Evolutionary conservation across 2,797 vertebrate species (phyloP), one percentile per base, ranked within the genome.

Genomic region (Anolis apletophallus): DNA sequence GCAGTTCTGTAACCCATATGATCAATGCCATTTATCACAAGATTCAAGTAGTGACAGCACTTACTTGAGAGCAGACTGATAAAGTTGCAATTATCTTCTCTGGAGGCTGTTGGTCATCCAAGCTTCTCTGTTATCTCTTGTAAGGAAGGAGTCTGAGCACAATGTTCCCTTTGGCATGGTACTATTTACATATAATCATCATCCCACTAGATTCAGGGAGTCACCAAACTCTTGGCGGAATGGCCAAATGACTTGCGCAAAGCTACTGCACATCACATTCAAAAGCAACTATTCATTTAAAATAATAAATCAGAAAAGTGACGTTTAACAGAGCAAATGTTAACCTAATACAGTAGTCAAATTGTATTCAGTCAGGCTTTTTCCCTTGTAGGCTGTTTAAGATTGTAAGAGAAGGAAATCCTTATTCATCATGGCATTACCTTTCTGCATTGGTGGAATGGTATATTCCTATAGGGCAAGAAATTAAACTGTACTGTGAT

Each of bases 21-120:
- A 94, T 94, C 94, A 88, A 92, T 88, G 91, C 75, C 88, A 93
- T 94, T 95, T 90, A 93, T 96, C 93, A 91, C 10, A 0, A 92
- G 90, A 86, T 89, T 85, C 88, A 93, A 89, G 87, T 85, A 80
- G 86, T 92, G 91, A 90, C 86, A 94, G 87, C 80, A 83, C 73
- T 86, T 90, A 87, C 85, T 92, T 89, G 85, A 89, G 91, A 94
- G 87, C 84, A 93, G 85, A 57, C 36, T 84, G 89, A 93, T 92
- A 92, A 89, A 92, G 84, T 87, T 82, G 84, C 71, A 94, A 91
- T 91, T 93, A 86, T 88, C 91, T 88, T 84, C 29, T 87, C 91
- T 90, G 74, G 80, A 69, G 85, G 84, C 80, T 77, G 34, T 79
- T 93, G 89, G 78, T 69, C 83, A 91, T 88, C 46, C 67, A 76